Base-by-base conservation (phyloP, 1,140 invertebrate species). In the Anastrepha obliqua region DNA sequence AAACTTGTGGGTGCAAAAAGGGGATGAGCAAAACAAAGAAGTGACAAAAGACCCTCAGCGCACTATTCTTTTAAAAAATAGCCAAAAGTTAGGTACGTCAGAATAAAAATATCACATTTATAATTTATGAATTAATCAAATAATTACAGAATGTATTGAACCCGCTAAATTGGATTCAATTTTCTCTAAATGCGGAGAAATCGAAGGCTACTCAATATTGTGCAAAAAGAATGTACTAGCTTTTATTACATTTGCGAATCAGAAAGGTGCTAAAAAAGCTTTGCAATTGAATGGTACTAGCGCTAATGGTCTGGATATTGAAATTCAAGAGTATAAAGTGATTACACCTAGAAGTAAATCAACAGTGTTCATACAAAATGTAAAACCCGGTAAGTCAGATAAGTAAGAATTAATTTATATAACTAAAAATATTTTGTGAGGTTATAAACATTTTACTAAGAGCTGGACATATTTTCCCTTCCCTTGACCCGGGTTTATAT, bases 131-230 rank as follows among this genome's bases (percentile, higher is more conserved):
- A 70, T 47, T 17, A 17, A 2, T 47, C 8, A 55, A 55, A 55
- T 67, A 51, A 42, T 51, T 87, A 11, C 42, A 60, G 88, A 78
- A 20, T 89, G 11, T 89, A 86, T 6, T 89, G 70, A 87, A 8
- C 5, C 64, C 0, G 87, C 89, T 5, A 29, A 20, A 9, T 2
- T 92, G 20, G 89, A 90, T 9, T 88, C 89, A 65, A 89, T 90
- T 0, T 91, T 92, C 29, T 89, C 90, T 70, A 92, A 92, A 55
- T 87, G 87, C 13, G 91, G 90, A 5, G 89, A 90, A 4, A 29
- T 92, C 17, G 85, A 74, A 5, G 62, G 85, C 4, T 0, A 89
- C 2, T 90, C 91, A 17, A 51, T 91, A 0, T 67, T 90, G 8
- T 92, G 91, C 86, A 91, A 74, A 7, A 88, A 86, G 1, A 1